These are phyloP conservation scores for Halcyon malimbica DNA, from an alignment of 2,113 vertebrate genomes.

Conservation along the genomic window DNA sequence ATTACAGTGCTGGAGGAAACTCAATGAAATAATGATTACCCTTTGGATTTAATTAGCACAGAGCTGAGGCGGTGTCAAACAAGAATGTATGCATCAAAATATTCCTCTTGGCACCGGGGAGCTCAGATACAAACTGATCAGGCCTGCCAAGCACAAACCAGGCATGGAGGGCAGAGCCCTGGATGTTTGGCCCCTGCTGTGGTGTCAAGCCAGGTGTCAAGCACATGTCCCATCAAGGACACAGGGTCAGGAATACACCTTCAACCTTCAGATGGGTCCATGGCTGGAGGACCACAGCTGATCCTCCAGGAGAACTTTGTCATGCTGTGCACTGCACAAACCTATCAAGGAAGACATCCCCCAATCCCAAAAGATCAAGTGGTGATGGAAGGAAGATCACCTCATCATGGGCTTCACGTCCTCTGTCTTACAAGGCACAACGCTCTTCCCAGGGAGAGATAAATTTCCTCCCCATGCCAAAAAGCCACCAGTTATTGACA, in stretches of 20 bases:
- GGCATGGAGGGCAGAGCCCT: neutral
- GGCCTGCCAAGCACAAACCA: neutral
- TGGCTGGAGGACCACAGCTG: neutral
- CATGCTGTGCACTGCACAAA: neutral
- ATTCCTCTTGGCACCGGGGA: rapidly evolving
- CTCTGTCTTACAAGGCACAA: neutral
- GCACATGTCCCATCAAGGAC: rapidly evolving
- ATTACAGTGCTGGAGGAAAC: conserved; percentile 31
- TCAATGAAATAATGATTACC: conserved; percentile 60
- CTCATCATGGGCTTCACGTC: neutral
- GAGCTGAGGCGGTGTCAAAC: neutral
- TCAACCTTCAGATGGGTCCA: neutral
- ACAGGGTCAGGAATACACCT: neutral
- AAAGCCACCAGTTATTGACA: neutral
- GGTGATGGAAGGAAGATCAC: neutral
- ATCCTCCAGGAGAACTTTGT: neutral
- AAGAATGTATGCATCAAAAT: neutral
- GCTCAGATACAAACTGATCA: neutral
- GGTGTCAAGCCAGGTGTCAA: neutral
- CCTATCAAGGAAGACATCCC: neutral
- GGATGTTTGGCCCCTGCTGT: neutral
- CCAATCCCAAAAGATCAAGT: neutral
- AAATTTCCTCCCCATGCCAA: neutral
- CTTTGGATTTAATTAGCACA: conserved; percentile 48
- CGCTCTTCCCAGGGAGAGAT: neutral